Evolutionary conservation across 35 echinoderm and acorn worm species (phyloP).

Genomic region (Nesometra sesokonis): DNA sequence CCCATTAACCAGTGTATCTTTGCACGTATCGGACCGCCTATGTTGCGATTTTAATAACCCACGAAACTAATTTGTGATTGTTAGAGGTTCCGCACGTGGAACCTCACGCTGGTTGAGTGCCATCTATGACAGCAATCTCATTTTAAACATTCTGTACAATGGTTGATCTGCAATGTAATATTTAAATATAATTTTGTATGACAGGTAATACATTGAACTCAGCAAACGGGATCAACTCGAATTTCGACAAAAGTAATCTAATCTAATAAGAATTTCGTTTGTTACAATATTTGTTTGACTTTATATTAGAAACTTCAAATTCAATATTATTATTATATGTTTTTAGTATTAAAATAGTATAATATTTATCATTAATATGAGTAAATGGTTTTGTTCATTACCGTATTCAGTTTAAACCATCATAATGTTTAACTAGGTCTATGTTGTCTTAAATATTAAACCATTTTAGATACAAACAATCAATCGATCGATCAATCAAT

Average conservation of each 20-base stretch:
- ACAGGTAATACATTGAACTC: background rate
- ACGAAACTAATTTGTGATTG: background rate
- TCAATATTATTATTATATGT: too few species aligned
- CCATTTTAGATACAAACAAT: too few species aligned
- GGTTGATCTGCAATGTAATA: background rate
- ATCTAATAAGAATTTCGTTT: too few species aligned
- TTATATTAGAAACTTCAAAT: too few species aligned
- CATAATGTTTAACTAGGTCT: too few species aligned
- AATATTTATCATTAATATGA: too few species aligned
- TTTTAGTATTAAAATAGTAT: too few species aligned
- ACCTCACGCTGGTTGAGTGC: background rate
- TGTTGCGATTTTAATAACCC: background rate
- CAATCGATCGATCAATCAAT: too few species aligned
- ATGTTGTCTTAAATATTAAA: too few species aligned
- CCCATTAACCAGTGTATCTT: background rate
- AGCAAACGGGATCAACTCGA: background rate
- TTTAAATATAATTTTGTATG: background rate
- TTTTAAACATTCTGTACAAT: background rate
- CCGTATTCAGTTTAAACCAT: too few species aligned
- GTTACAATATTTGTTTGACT: too few species aligned
- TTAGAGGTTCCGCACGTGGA: background rate
- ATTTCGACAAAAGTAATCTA: background rate
- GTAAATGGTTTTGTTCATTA: too few species aligned
- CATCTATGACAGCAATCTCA: background rate
- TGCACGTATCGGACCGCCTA: background rate